A percentile compares a stretch with the other conserved stretches of the same genome.
Conservation (phyloP, 2,113 vertebrate species). For the Meleagris gallopavo region DNA sequence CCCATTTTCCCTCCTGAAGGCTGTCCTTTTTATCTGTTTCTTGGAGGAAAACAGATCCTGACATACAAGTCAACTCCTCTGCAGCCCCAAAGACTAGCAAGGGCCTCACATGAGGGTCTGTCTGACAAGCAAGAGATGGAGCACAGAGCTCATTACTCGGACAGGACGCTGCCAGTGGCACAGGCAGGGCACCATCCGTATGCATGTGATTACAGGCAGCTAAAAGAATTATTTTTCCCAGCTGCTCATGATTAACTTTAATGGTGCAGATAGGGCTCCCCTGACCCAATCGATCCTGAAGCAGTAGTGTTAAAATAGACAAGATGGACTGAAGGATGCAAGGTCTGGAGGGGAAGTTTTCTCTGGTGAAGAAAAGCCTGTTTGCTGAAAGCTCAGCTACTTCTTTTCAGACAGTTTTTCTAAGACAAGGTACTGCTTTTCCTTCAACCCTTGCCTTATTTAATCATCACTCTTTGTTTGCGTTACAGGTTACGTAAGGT, state of each 20-base stretch:
- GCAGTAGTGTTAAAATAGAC: not conserved
- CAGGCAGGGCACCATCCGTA: rapidly evolving
- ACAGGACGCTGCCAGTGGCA: rapidly evolving
- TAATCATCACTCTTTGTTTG: not conserved
- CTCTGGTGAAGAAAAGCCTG: not conserved
- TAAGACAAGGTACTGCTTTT: not conserved
- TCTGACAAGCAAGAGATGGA: not conserved
- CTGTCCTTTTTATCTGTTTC: not conserved
- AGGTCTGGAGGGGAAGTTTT: not conserved
- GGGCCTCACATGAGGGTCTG: rapidly evolving
- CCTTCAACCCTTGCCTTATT: not conserved
- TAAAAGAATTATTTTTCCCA: not conserved
- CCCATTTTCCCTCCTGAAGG: not conserved
- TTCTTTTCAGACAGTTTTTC: not conserved
- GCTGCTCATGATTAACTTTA: not conserved
- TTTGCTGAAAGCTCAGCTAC: not conserved
- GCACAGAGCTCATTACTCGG: not conserved
- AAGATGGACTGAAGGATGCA: not conserved
- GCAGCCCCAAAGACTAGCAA: rapidly evolving
- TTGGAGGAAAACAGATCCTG: not conserved
- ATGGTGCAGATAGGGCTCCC: not conserved
- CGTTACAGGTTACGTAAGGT: constrained; percentile 6
- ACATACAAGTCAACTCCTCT: not conserved
- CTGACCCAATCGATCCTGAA: not conserved
- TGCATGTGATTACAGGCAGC: not conserved